Conservation (phyloP, 2,113 vertebrate species). For the Clarias magur region DNA sequence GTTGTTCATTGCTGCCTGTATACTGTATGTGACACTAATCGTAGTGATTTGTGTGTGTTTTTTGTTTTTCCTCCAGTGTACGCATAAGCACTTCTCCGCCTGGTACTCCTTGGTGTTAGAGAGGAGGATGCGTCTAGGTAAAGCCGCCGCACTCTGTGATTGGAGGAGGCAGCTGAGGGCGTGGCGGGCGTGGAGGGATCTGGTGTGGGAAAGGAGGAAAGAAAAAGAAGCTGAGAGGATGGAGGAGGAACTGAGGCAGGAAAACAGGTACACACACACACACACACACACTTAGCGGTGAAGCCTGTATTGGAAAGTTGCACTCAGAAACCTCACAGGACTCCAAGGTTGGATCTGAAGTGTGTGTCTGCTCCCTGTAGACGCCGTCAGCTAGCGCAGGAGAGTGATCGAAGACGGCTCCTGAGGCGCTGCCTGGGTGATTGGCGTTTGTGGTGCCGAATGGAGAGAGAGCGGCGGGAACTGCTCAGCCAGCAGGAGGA, state of each 20-base stretch:
- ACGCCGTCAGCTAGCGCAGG: constrained; percentile 75
- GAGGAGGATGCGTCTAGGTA: constrained; percentile 78
- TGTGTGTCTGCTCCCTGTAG: constrained; percentile 64
- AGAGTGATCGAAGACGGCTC: constrained; percentile 75
- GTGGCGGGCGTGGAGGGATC: constrained; percentile 82
- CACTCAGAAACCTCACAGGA: neutral
- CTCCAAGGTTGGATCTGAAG: neutral
- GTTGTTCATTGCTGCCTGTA: neutral
- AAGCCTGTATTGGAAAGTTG: neutral
- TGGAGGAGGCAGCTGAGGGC: constrained; percentile 85
- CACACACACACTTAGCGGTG: neutral
- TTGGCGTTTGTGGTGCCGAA: constrained; percentile 81
- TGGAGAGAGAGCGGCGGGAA: constrained; percentile 68
- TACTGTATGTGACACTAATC: neutral
- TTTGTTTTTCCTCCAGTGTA: constrained; percentile 71
- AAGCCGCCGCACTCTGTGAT: constrained; percentile 82
- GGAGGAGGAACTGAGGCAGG: constrained; percentile 76
- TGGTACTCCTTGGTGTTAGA: constrained; percentile 86
- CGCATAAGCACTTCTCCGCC: constrained; percentile 85
- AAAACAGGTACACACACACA: constrained; percentile 78
- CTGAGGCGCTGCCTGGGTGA: constrained; percentile 74
- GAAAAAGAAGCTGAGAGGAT: constrained; percentile 72
- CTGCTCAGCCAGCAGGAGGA: constrained; percentile 78
- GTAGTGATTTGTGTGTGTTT: neutral
- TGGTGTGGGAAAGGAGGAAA: constrained; percentile 74